These are phyloP conservation scores for Drosophila albomicans DNA, from an alignment of 1,140 invertebrate genomes.

Conservation along the genomic window DNA sequence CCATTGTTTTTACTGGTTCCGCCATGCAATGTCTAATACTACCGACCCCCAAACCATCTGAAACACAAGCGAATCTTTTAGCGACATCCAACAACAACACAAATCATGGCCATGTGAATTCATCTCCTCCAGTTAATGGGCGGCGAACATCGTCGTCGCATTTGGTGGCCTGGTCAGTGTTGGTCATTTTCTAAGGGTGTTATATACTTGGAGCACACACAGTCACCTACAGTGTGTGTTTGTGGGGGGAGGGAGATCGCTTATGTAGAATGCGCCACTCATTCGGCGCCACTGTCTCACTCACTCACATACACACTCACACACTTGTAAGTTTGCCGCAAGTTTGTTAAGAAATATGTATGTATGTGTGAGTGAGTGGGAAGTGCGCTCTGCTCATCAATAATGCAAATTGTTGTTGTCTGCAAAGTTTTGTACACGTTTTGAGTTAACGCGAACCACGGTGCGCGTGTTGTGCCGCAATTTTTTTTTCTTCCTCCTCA, in stretches of 20 bases:
- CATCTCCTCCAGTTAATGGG: slow-evolving; percentile 81
- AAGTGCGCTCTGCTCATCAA: slow-evolving; percentile 64
- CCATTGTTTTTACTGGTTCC: slow-evolving; percentile 75
- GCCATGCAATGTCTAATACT: slow-evolving; percentile 29
- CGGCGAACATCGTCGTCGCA: slow-evolving; percentile 65
- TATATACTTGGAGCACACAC: slow-evolving; percentile 63
- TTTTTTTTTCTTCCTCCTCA: slow-evolving; percentile 58
- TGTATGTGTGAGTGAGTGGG: slow-evolving; percentile 26
- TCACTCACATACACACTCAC: slow-evolving; percentile 35
- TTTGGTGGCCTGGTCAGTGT: slow-evolving; percentile 71
- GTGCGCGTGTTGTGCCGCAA: slow-evolving; percentile 81
- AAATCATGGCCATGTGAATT: slow-evolving; percentile 79
- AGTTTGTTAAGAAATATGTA: slow-evolving; percentile 77
- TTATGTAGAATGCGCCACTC: slow-evolving; percentile 40
- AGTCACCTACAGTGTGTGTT: not conserved
- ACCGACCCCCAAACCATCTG: not conserved
- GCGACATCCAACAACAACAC: slow-evolving; percentile 59
- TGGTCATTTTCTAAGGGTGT: slow-evolving; percentile 82
- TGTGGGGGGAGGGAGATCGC: not conserved
- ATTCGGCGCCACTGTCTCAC: slow-evolving; percentile 22
- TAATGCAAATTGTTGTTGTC: slow-evolving; percentile 81
- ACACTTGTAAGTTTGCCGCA: slow-evolving; percentile 53
- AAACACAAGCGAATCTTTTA: not conserved
- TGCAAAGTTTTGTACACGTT: slow-evolving; percentile 60
- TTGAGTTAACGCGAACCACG: slow-evolving; percentile 49